Base-by-base conservation (phyloP, 2,888 invertebrate species). In the Polydesmus complanatus region DNA sequence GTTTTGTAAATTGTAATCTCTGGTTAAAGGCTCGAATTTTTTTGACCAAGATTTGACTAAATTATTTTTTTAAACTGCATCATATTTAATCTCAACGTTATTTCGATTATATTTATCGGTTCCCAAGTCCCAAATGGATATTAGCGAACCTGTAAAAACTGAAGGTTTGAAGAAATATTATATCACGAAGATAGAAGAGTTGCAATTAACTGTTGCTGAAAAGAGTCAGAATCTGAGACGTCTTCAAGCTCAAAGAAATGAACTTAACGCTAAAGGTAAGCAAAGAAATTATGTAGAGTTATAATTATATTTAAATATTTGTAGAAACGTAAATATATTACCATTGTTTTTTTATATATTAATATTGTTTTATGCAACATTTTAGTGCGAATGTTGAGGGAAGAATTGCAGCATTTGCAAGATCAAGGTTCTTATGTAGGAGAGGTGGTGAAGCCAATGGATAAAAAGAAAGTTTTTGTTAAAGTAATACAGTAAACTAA, bases 401-500 rank as follows among this genome's bases (percentile, higher is more conserved):
- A 98, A 73, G 98, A 98, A 73, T 78, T 99, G 1, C 96, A 97
- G 77, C 80, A 97, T 26, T 79, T 98, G 14, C 81, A 82, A 68
- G 98, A 99, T 71, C 98, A 99, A 74, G 98, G 98, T 18, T 96
- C 96, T 21, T 97, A 99, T 77, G 98, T 98, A 1, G 98, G 98
- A 11, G 98, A 98, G 78, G 97, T 98, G 2, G 96, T 97, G 0
- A 97, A 98, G 73, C 95, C 96, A 0, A 99, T 98, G 97, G 98
- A 99, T 75, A 98, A 99, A 75, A 98, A 98, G 77, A 98, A 98
- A 75, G 97, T 98, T 0, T 80, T 98, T 0, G 97, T 98, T 1
- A 98, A 98, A 78, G 78, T 78, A 57, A 61, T 63, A 14, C 5
- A 58, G 54, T 58, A 52, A 58, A 19, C 51, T n/a, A 19, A 5